Conservation (phyloP, 2,113 vertebrate species). For the Glaucomys volans region DNA sequence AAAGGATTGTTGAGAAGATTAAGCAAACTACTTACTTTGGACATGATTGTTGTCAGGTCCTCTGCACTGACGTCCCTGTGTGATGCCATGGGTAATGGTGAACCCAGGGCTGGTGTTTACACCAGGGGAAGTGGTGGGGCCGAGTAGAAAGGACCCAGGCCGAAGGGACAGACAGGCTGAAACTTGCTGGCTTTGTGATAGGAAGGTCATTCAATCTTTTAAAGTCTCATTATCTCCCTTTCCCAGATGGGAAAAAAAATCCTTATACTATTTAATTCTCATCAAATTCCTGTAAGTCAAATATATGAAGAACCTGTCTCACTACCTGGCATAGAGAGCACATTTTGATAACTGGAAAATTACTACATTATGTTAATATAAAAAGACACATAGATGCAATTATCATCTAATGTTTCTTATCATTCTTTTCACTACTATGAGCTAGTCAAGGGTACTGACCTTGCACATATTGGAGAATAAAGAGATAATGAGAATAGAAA, state of each 20-base stretch:
- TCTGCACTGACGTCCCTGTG: background rate
- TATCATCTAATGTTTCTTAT: background rate
- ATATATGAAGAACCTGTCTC: background rate
- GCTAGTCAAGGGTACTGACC: background rate
- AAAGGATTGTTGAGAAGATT: background rate
- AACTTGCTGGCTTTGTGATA: background rate
- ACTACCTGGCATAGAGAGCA: background rate
- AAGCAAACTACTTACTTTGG: background rate
- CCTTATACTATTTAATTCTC: background rate
- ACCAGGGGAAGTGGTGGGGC: background rate
- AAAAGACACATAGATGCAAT: background rate
- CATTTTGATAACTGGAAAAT: slow-evolving; percentile 25
- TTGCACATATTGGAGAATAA: background rate
- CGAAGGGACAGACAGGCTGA: background rate
- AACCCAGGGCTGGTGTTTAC: background rate
- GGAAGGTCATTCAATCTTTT: background rate
- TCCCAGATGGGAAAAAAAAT: background rate
- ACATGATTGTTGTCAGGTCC: background rate
- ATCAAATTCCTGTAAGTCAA: background rate
- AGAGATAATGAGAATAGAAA: slow-evolving; percentile 2
- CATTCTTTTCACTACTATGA: background rate
- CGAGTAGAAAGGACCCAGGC: background rate
- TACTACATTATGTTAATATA: background rate
- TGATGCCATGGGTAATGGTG: background rate
- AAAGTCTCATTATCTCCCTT: background rate